Conservation (phyloP, 2,113 vertebrate genomes). For the Chlamydotis undulata region DNA sequence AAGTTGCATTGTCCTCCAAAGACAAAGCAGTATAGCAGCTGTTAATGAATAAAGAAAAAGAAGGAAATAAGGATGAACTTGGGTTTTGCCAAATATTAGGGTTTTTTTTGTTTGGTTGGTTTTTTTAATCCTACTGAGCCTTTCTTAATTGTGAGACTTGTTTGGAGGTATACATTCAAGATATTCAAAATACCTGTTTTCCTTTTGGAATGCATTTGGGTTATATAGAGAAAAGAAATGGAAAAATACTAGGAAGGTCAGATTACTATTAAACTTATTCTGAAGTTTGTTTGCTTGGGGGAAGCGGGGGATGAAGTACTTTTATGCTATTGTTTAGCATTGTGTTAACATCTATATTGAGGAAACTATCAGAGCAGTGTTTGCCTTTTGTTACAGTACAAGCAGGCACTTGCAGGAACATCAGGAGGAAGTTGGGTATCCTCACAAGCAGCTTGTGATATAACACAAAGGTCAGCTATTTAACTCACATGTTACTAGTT, state of each 20-base stretch:
- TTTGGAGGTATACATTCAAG: background rate
- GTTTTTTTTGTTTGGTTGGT: background rate
- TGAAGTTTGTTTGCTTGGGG: background rate
- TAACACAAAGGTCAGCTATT: background rate
- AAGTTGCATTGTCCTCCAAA: background rate
- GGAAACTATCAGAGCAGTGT: background rate
- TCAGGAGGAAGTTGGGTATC: background rate
- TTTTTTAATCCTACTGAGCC: background rate
- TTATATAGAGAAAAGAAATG: background rate
- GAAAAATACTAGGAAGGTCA: background rate
- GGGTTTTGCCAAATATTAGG: background rate
- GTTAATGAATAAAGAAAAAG: background rate
- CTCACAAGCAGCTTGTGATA: background rate
- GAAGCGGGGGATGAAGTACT: background rate
- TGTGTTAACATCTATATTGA: background rate
- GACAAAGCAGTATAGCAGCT: background rate
- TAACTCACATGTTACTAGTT: background rate
- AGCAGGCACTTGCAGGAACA: background rate
- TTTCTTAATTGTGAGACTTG: background rate
- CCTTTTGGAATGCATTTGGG: background rate
- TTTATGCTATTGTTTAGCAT: background rate
- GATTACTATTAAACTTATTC: background rate
- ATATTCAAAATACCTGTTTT: background rate
- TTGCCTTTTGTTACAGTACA: background rate
- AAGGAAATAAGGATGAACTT: background rate